Conservation (phyloP, 1,140 invertebrate genomes). For the Pseudomyrmex dendroicus region DNA sequence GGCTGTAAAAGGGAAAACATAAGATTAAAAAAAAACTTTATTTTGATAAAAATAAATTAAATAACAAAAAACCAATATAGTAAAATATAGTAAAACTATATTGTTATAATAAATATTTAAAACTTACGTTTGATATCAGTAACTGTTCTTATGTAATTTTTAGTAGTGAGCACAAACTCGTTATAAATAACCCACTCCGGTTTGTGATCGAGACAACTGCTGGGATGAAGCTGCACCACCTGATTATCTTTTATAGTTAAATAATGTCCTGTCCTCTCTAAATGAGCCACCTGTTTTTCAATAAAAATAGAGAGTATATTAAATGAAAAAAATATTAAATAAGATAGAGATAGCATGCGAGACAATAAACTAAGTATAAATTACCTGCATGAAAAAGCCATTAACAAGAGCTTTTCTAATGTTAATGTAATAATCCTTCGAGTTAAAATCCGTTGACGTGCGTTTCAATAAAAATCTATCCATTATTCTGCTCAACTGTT, state of each 20-base stretch:
- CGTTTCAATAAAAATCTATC: slow-evolving; percentile 96
- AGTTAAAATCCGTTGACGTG: slow-evolving; percentile 99
- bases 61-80: not conserved
- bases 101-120: slow-evolving; percentile 30
- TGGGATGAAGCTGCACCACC: slow-evolving; percentile 99
- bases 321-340: not conserved
- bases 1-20: slow-evolving; percentile 87
- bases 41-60: slow-evolving; percentile 26
- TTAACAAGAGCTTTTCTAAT: slow-evolving; percentile 99
- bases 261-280: slow-evolving; percentile 98
- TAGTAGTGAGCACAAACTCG: slow-evolving; percentile 99
- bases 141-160: slow-evolving; percentile 99
- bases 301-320: slow-evolving; percentile 40
- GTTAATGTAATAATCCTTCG: slow-evolving; percentile 99
- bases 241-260: slow-evolving; percentile 99
- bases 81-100: not conserved
- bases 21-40: slow-evolving; percentile 13
- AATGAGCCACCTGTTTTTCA: slow-evolving; percentile 92
- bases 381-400: slow-evolving; percentile 99
- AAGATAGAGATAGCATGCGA: slow-evolving; percentile 7
- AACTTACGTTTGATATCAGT: slow-evolving; percentile 99
- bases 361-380: not conserved
- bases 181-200: slow-evolving; percentile 99
- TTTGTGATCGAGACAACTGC: slow-evolving; percentile 99
- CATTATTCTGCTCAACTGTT: slow-evolving; percentile 94